Base-by-base conservation (phyloP, 2,888 invertebrate species). In the Meliscaeva auricollis region DNA sequence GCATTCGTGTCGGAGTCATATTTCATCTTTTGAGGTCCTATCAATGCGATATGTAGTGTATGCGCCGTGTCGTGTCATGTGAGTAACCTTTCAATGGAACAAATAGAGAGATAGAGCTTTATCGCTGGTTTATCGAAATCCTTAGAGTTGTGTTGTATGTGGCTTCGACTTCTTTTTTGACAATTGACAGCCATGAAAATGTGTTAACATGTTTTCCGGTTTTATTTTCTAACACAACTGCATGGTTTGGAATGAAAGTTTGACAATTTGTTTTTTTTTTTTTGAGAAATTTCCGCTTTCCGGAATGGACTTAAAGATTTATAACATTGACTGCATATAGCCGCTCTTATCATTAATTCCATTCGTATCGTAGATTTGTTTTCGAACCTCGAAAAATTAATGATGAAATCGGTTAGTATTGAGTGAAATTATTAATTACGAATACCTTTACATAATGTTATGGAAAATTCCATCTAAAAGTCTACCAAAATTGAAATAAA, bases 21-120 rank as follows among this genome's bases (percentile, higher is more conserved):
- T 83, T 83, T 78, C 73, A 83, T 78, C 20, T 62, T 69, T 78
- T 54, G 64, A 44, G 54, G 32, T 44, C n/a, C 52, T 72, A 48
- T 60, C 44, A 48, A 32, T 46, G 48, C 17, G 26, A 60, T n/a
- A n/a, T 17, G 35, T 54, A 56, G 26, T 38, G 30, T 68, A 20
- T 52, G 13, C 20, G 15, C 20, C 20, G 26, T 54, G 66, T 60
- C 44, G 64, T 72, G 58, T 44, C 48, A 70, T 52, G 58, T 68
- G 72, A 73, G 66, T 68, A 77, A 60, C 76, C 77, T 82, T 73
- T 35, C 60, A 60, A 32, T 32, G 58, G 44, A 54, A 70, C 72
- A 72, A 82, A 73, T 72, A 72, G 62, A 64, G 52, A 46, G 32
- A 68, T 58, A 60, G 22, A 41, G 17, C 32, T 44, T 58, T 58